Conservation (phyloP, 2,113 vertebrate genomes). For the Mesembrinibis cayennensis region DNA sequence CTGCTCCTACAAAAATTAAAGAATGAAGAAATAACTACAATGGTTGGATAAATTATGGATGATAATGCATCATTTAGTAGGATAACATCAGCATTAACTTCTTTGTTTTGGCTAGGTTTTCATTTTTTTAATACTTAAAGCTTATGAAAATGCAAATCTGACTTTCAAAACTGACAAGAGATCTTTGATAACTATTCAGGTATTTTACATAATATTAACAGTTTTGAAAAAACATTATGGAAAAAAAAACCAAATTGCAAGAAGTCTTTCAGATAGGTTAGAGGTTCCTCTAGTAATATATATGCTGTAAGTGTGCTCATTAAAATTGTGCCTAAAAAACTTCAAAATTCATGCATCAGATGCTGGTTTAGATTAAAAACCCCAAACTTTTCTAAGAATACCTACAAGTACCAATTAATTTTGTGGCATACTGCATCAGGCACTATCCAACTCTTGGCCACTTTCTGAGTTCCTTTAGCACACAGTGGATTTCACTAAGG, state of each 20-base stretch:
- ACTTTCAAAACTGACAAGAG: not conserved
- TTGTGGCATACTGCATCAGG: not conserved
- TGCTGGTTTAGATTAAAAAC: not conserved
- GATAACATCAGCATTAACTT: not conserved
- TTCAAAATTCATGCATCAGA: not conserved
- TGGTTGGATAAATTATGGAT: not conserved
- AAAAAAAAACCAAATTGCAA: not conserved
- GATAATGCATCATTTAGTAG: not conserved
- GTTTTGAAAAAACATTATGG: not conserved
- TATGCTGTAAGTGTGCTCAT: not conserved
- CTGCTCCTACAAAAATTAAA: not conserved
- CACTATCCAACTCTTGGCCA: not conserved
- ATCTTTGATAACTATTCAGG: not conserved
- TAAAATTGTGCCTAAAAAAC: not conserved
- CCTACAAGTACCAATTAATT: not conserved
- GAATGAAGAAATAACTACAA: not conserved
- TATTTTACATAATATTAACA: not conserved
- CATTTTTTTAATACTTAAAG: not conserved
- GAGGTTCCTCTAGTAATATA: not conserved
- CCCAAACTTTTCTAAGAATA: not conserved
- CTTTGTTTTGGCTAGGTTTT: not conserved
- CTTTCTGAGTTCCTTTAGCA: not conserved
- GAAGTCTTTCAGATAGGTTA: not conserved
- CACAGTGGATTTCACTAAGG: not conserved
- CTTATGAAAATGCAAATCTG: not conserved